Evolutionary conservation across 2,797 vertebrate species (phyloP).

Genomic region (Chaenodraco wilsoni): DNA sequence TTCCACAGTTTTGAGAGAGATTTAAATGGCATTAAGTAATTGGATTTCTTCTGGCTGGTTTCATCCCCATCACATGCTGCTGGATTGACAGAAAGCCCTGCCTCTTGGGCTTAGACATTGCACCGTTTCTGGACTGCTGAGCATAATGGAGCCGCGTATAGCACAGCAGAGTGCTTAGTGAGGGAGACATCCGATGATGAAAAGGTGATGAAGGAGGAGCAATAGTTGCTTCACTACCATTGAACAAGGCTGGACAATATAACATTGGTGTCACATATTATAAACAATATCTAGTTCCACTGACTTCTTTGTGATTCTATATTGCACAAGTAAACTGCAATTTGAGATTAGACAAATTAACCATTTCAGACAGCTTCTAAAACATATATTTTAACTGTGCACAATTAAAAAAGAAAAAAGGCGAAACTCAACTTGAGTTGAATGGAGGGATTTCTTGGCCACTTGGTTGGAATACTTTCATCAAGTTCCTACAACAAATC

Average conservation of each 20-base stretch:
- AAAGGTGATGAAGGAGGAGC: constrained; percentile 3
- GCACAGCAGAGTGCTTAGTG: not conserved
- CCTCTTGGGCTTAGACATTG: constrained; percentile 19
- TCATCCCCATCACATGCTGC: constrained; percentile 44
- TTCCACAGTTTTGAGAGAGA: constrained; percentile 45
- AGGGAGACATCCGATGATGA: constrained; percentile 33
- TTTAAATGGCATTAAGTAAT: constrained; percentile 62
- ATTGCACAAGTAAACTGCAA: not conserved
- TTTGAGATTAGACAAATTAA: not conserved
- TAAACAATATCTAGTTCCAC: not conserved
- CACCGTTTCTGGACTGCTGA: constrained; percentile 26
- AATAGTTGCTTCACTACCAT: constrained; percentile 20
- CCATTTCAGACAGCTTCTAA: not conserved
- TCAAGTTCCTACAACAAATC: too few relatives aligned
- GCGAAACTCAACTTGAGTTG: not conserved
- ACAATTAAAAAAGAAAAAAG: not conserved
- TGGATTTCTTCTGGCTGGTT: constrained; percentile 54
- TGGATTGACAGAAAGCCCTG: constrained; percentile 37
- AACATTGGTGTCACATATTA: not conserved
- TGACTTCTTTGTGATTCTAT: not conserved
- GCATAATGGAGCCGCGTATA: not conserved
- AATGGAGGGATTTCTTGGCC: not conserved
- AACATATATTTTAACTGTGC: not conserved
- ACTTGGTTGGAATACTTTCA: not conserved
- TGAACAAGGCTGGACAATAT: constrained; percentile 26